phyloP scores from a whole-genome alignment of 2,888 invertebrate species.

The Vandiemenella viatica region DNA sequence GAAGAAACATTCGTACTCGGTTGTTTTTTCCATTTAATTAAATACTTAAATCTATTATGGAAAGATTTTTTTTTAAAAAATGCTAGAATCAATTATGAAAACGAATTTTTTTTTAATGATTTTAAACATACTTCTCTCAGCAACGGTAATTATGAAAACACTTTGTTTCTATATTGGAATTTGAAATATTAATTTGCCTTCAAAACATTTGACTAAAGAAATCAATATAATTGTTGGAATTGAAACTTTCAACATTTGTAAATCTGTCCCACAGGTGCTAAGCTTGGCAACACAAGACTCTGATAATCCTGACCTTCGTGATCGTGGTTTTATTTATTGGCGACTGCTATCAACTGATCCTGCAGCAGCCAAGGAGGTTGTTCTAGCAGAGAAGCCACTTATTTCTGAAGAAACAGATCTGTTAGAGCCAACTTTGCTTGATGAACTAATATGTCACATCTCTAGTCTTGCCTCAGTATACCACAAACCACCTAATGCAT shows the following conservation, averaged over 20 bases:
- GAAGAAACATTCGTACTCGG: too few relatives aligned
- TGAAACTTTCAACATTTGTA: background rate
- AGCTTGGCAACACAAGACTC: slow-evolving; percentile 81
- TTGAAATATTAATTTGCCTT: too few relatives aligned
- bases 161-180: too few relatives aligned
- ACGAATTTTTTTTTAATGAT: too few relatives aligned
- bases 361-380: slow-evolving; percentile 97
- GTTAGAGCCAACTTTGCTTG: slow-evolving; percentile 88
- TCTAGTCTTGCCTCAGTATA: slow-evolving; percentile 96
- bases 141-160: too few relatives aligned
- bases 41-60: too few relatives aligned
- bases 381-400: slow-evolving; percentile 94
- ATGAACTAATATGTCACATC: slow-evolving; percentile 97
- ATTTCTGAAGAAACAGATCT: slow-evolving; percentile 99
- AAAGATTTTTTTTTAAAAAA: too few relatives aligned
- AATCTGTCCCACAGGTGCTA: slow-evolving; percentile 37
- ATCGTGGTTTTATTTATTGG: slow-evolving; percentile 99
- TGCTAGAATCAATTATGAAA: too few relatives aligned
- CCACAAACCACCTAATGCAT: slow-evolving; percentile 97
- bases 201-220: too few relatives aligned
- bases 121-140: too few relatives aligned
- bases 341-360: slow-evolving; percentile 95
- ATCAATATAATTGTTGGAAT: too few relatives aligned
- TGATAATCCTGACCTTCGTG: slow-evolving; percentile 95
- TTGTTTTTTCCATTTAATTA: too few relatives aligned